Base-by-base conservation (phyloP, 2,797 vertebrate genomes). In the Alfaro cultratus region DNA sequence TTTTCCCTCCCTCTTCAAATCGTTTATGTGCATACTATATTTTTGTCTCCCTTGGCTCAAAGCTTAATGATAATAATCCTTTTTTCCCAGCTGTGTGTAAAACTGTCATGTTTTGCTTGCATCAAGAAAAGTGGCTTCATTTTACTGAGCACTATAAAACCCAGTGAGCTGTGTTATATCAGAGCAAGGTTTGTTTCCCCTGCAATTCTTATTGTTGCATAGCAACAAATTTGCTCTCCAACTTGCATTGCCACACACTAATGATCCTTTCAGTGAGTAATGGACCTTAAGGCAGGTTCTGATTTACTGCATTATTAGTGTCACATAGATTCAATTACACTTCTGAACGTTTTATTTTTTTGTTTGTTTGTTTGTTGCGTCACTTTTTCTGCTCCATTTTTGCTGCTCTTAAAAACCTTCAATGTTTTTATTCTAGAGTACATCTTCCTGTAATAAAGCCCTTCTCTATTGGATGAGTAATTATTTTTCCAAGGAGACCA, bases 221-320 rank as follows among this genome's bases (percentile, higher is more conserved):
- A 83, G 88, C 82, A 91, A 89, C 90, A 80, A 79, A 67, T 85
- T 86, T 80, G 46, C 68, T 74, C 77, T 74, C 49, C 45, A 83
- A 72, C 76, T 49, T 82, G 55, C 71, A 75, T 75, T 76, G 16
- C 75, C 60, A 73, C 47, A 62, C 15, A 46, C 46, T 75, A 73
- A 57, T 81, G 47, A 62, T 68, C 45, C 39, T 45, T 78, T 75
- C 29, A 49, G 60, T 80, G 51, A 76, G 43, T 34, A 73, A 39
- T 57, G 72, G 62, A 75, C 77, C 76, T 77, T 16, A 72, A 84
- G 76, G 81, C 79, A 79, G 76, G 73, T 62, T 64, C 47, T 34
- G 71, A 79, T 89, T 83, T 85, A 29, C 76, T 62, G 23, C n/a
- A 0, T 81, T 46, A 79, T 75, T 77, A 71, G 55, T 74, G 39